A percentile compares a stretch with the other conserved stretches of the same genome.
These are phyloP conservation scores for Geothlypis trichas DNA, from an alignment of 2,113 vertebrate genomes.

Conservation along the genomic window DNA sequence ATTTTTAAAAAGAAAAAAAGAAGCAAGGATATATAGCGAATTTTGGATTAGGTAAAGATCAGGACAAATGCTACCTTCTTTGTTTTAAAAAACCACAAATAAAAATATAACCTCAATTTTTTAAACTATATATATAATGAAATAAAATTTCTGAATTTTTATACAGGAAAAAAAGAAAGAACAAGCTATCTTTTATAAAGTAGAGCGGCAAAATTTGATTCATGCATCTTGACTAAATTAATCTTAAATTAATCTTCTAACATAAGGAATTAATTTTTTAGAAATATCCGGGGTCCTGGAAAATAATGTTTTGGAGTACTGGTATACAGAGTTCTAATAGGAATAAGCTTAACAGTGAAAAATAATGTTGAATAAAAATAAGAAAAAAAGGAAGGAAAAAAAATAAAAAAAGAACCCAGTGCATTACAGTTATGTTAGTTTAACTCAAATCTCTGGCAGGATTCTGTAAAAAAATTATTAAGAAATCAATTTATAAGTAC, in stretches of 20 bases:
- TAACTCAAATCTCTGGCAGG: neutral
- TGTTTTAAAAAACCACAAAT: neutral
- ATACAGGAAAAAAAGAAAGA: neutral
- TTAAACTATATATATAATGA: neutral
- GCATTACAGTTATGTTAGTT: neutral
- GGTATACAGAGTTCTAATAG: neutral
- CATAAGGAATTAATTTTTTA: neutral
- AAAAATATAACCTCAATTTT: neutral
- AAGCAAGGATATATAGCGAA: rapidly evolving
- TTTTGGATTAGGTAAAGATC: neutral
- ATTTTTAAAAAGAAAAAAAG: neutral
- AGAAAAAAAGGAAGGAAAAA: too few species aligned
- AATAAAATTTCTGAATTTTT: neutral
- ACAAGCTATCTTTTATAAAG: neutral
- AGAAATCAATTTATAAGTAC: neutral
- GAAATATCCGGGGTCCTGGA: neutral
- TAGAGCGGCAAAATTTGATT: neutral
- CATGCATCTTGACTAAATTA: neutral
- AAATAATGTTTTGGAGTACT: neutral
- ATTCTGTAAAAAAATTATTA: neutral
- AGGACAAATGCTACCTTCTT: rapidly evolving
- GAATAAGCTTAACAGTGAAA: neutral
- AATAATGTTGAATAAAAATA: neutral
- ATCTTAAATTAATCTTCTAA: neutral
- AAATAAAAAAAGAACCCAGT: neutral